Base-by-base conservation (phyloP, 2,113 vertebrate genomes). In the Tachycineta bicolor region DNA sequence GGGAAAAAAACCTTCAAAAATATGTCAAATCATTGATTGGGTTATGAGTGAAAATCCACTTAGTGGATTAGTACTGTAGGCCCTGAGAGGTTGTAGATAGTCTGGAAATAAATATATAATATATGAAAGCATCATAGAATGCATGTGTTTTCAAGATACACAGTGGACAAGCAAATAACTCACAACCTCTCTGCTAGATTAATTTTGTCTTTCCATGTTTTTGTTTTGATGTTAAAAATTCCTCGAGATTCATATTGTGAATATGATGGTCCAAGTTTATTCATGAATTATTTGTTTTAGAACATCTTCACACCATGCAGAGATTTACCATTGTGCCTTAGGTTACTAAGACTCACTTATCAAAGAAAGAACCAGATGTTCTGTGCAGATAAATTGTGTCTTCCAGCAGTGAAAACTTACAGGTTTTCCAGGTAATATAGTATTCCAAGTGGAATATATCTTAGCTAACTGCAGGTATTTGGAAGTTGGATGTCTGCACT, bases 311-410 rank as follows among this genome's bases (percentile, higher is more conserved):
- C 50, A 41, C 44, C 33, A 33, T 31, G 14, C 6, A 55, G 50
- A 80, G 41, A 77, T 76, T 83, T 90, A n/a, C 8, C n/a, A 21
- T 73, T 62, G 25, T 83, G 50, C 8, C 22, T 58, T 76, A 65
- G 13, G 23, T 60, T 89, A 69, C 39, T 37, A 28, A 90, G 26
- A 43, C 16, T 83, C 37, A 52, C 53, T 74, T 74, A 76, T 68
- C 31, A 58, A 83, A 87, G n/a, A 70, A 89, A 23, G 29, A 92
- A 73, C 18, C 67, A 85, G 53, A 68, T 68, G n/a, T 41, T 90
- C 58, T 79, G 5, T 67, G 18, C 11, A 86, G 53, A 65, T 83
- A 92, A 80, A 69, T 80, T 46, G 10, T 10, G 43, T 86, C 22
- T 49, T 83, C 17, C 34, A 74, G 43, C 29, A 37, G 5, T 62